A percentile compares a stretch with the other conserved stretches of the same genome.
Evolutionary conservation across 2,888 invertebrate species (phyloP).

Genomic region (Zeuzera pyrina): DNA sequence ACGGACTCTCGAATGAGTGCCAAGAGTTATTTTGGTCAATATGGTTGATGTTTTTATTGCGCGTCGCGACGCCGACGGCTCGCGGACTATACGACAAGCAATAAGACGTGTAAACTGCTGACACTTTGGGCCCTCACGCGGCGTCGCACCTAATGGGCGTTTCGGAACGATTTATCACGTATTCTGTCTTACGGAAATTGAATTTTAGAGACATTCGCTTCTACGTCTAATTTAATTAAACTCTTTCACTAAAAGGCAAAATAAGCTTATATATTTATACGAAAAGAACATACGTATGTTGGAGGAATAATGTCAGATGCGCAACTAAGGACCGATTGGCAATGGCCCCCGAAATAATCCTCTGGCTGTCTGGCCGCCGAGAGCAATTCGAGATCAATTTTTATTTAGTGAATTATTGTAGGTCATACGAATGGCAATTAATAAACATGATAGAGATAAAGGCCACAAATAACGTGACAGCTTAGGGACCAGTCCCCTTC

Average conservation of each 20-base stretch:
- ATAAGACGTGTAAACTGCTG: conserved; percentile 60
- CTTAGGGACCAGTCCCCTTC: too few species aligned
- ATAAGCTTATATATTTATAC: too few species aligned
- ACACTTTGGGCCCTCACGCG: conserved; percentile 53
- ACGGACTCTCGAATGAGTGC: conserved; percentile 55
- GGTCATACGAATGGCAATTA: too few species aligned
- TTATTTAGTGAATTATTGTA: too few species aligned
- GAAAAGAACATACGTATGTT: too few species aligned
- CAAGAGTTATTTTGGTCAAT: conserved; percentile 72
- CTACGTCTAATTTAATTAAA: conserved; percentile 49
- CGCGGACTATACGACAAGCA: conserved; percentile 48
- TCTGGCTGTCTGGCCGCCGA: too few species aligned
- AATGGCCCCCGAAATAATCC: too few species aligned
- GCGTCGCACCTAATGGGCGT: conserved; percentile 58
- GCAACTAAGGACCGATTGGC: too few species aligned
- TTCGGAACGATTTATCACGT: conserved; percentile 65
- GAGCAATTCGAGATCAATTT: too few species aligned
- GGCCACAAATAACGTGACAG: too few species aligned
- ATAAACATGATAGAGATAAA: too few species aligned
- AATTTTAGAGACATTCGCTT: conserved; percentile 46
- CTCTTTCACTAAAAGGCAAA: background rate
- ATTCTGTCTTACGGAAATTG: conserved; percentile 57
- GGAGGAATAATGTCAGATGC: too few species aligned
- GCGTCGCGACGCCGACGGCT: conserved; percentile 50
- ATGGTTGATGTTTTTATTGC: conserved; percentile 71